Evolutionary conservation across 2,888 invertebrate species (phyloP), one percentile per base, ranked within the genome.

Genomic region (Sarcophaga caerulescens): DNA sequence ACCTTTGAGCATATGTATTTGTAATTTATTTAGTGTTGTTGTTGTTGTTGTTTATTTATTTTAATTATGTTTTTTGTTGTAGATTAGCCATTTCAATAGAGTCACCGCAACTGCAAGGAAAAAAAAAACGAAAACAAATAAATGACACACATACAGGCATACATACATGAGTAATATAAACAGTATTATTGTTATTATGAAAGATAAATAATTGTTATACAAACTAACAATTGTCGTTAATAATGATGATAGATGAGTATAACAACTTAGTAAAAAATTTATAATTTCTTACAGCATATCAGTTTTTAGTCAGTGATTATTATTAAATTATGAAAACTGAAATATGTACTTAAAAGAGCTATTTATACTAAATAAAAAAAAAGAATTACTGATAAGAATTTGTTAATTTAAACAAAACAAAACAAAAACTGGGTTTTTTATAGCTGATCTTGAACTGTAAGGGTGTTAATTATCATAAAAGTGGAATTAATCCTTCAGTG

Each of bases 41-140:
- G 35, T 35, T 35, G 35, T 35, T 25, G 25, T 25, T 25, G 25
- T 35, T 35, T 35, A 6, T 35, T 35, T 2, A 62, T 59, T 23
- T n/a, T 78, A 83, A 79, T 87, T 89, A 89, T 71, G 89, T 87
- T 83, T 89, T 90, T 81, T 90, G 35, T 10, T 35, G 89, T 88
- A 89, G 88, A 89, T 89, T 89, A 88, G 89, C 87, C 87, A 90
- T 88, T 89, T 91, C 90, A 87, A 90, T 89, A 80, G 92, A 90
- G 89, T 92, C 91, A 89, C 89, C 91, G 89, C 90, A 92, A 82
- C 91, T 92, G 76, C 68, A 88, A 88, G 62, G 21, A 83, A 65
- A 87, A 35, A 19, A 66, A 45, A 65, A 66, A n/a, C n/a, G 74
- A 35, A 65, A n/a, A 47, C 6, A 63, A 68, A 57, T 25, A 73